Conservation (phyloP, 2,888 invertebrate species). For the Nymphalis polychloros region DNA sequence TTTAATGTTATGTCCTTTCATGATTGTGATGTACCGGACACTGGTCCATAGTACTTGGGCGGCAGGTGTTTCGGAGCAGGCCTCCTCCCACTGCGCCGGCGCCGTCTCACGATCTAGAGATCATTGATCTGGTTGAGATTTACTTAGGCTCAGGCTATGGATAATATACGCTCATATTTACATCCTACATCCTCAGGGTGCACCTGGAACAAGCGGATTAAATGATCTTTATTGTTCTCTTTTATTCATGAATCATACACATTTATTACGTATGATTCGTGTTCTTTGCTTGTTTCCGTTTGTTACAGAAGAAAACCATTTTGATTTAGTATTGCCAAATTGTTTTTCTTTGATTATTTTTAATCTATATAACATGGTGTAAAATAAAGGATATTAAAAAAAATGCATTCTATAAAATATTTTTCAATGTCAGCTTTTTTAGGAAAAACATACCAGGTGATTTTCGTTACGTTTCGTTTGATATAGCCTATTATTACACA, state of each 20-base stretch:
- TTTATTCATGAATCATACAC: conserved; percentile 5
- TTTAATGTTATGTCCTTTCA: conserved; percentile 45
- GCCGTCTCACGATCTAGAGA: conserved; percentile 69
- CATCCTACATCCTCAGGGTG: conserved; percentile 38
- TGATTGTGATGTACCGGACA: conserved; percentile 46
- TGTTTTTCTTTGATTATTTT: too few species aligned
- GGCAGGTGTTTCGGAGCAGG: conserved; percentile 76
- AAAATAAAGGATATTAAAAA: too few species aligned
- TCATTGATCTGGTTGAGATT: conserved; percentile 78
- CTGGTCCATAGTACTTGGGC: conserved; percentile 78
- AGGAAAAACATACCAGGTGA: background rate
- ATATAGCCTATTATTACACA: background rate
- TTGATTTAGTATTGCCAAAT: too few species aligned
- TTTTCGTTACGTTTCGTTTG: background rate
- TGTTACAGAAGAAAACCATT: too few species aligned
- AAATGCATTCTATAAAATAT: too few species aligned
- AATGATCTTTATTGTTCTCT: conserved; percentile 18
- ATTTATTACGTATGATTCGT: background rate
- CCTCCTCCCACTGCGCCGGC: conserved; percentile 78
- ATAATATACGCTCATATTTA: conserved; percentile 39
- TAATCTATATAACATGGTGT: too few species aligned
- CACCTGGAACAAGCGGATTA: conserved; percentile 33
- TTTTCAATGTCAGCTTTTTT: background rate
- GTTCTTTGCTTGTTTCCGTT: too few species aligned
- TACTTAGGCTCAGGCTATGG: conserved; percentile 54